Evolutionary conservation across 2,888 invertebrate genomes (phyloP).

Genomic region (Spicauda simplicius): DNA sequence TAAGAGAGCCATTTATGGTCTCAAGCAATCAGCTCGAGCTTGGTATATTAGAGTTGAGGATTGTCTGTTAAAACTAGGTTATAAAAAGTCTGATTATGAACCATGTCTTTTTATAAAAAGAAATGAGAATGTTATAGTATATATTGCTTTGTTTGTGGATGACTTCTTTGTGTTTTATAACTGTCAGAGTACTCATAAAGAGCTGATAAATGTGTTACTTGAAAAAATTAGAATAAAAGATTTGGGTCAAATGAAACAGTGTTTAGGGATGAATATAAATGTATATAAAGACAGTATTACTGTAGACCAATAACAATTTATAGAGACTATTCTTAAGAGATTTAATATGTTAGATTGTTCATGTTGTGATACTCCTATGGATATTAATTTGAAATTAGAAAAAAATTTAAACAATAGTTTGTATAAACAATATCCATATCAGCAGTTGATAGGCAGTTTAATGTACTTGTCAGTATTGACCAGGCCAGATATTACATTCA

Average conservation of each 20-base stretch:
- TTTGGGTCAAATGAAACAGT: slow-evolving; percentile 27
- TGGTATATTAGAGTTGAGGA: no score
- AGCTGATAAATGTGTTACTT: no score
- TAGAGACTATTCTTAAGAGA: slow-evolving; percentile 4
- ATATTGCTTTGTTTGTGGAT: no score
- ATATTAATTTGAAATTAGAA: slow-evolving; percentile 26
- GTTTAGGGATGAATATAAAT: slow-evolving; percentile 27
- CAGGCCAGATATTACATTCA: slow-evolving; percentile 39
- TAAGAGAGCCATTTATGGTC: no score
- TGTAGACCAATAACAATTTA: slow-evolving; percentile 7
- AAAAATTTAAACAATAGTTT: background rate
- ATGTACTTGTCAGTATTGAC: slow-evolving; percentile 41
- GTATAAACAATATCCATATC: slow-evolving; percentile 37
- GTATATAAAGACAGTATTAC: background rate
- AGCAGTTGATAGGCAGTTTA: slow-evolving; percentile 38
- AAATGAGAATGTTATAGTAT: no score
- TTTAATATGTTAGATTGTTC: slow-evolving; percentile 31
- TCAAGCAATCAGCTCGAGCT: no score
- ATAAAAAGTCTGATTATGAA: no score
- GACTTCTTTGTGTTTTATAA: no score
- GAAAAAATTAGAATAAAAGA: no score
- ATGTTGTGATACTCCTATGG: slow-evolving; percentile 33
- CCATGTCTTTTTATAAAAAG: no score
- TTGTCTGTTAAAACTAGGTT: no score
- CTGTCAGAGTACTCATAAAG: no score